Evolutionary conservation across 2,888 invertebrate species (phyloP).

Genomic region (Dromius quadrimaculatus): DNA sequence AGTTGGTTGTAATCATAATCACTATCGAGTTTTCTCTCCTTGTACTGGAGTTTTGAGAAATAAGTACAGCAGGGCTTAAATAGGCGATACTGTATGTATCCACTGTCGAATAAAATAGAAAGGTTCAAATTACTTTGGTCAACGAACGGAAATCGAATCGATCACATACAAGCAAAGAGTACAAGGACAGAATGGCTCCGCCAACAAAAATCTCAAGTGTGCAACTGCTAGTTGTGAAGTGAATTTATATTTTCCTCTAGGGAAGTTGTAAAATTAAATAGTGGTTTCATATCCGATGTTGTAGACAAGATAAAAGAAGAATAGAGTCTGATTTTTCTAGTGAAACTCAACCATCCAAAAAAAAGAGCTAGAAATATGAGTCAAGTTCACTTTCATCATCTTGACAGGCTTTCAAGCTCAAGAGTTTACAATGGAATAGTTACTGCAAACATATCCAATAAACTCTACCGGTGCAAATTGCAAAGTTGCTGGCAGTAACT

Average conservation of each 20-base stretch:
- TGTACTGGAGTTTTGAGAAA: not conserved
- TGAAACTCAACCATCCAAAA: conserved; percentile 1
- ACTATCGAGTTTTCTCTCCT: no score
- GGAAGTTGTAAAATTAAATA: conserved; percentile 21
- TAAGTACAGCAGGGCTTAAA: no score
- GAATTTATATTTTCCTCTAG: conserved; percentile 21
- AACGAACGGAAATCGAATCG: conserved; percentile 9
- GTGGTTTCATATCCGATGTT: not conserved
- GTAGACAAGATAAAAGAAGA: no score
- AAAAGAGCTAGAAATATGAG: conserved; percentile 13
- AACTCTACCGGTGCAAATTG: conserved; percentile 27
- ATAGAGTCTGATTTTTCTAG: not conserved
- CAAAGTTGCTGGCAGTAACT: conserved; percentile 26
- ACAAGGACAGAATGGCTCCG: not conserved
- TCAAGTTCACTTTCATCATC: conserved; percentile 19
- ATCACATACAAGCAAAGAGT: conserved; percentile 1
- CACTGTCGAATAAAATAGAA: conserved; percentile 12
- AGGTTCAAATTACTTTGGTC: not conserved
- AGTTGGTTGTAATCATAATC: no score
- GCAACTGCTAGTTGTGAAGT: conserved; percentile 33
- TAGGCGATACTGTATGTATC: no score
- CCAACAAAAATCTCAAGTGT: conserved; percentile 18
- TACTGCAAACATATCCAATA: conserved; percentile 23
- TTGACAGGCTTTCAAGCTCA: conserved; percentile 35
- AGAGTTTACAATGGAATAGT: not conserved